Conservation (phyloP, 2,797 vertebrate genomes). For the Coendou prehensilis region DNA sequence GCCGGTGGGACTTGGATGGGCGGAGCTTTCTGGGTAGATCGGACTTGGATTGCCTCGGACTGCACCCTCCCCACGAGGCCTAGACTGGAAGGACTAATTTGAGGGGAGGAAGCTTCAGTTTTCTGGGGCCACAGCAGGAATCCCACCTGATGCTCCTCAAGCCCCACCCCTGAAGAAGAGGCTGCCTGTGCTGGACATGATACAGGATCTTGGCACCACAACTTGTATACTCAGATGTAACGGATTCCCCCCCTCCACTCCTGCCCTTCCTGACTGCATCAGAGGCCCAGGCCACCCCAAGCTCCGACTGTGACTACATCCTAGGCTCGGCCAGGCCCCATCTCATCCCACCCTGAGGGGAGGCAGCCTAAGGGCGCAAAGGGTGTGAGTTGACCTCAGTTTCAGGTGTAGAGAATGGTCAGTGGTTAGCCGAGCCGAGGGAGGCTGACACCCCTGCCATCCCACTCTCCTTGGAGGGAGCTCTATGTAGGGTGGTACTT, state of each 20-base stretch:
- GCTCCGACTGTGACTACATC: background rate
- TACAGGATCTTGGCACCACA: too few species aligned
- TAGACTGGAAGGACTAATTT: background rate
- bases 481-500: background rate
- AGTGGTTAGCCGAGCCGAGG: background rate
- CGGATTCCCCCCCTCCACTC: background rate
- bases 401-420: background rate
- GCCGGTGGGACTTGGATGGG: background rate
- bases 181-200: background rate
- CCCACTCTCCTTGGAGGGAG: background rate
- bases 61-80: background rate
- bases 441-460: background rate
- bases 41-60: background rate
- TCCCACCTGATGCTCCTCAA: fast-evolving
- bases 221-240: fast-evolving
- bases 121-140: background rate
- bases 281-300: background rate
- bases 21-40: background rate
- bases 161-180: background rate
- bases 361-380: background rate
- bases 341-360: background rate
- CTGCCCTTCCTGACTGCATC: background rate
- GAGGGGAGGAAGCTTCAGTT: too few species aligned
- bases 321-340: background rate
- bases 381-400: background rate